A percentile compares a stretch with the other conserved stretches of the same genome.
Conservation (phyloP, 2,888 invertebrate species). For the Germaria angustata region DNA sequence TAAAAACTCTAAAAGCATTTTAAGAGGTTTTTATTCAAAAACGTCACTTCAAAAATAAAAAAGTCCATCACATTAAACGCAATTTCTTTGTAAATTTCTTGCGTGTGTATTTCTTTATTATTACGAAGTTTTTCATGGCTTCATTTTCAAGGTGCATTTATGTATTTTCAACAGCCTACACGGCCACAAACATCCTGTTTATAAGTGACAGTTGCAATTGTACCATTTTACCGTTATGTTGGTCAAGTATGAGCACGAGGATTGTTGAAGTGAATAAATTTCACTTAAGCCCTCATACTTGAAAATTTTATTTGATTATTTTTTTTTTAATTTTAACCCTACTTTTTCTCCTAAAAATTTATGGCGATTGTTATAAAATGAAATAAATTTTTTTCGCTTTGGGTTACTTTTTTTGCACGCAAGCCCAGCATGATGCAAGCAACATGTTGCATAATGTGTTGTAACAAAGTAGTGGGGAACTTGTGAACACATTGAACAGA, state of each 20-base stretch:
- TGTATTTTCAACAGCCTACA: not conserved
- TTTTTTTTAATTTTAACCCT: not conserved
- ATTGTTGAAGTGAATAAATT: conserved; percentile 15
- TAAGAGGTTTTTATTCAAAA: too few species aligned
- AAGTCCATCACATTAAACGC: not conserved
- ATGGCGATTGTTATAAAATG: not conserved
- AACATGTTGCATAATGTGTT: conserved; percentile 50
- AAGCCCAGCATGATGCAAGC: conserved; percentile 51
- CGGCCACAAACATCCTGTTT: not conserved
- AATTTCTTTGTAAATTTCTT: not conserved
- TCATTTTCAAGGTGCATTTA: not conserved
- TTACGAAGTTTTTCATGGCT: not conserved
- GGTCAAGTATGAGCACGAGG: conserved; percentile 2
- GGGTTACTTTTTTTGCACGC: conserved; percentile 17
- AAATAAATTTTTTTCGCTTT: not conserved
- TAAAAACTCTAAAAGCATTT: too few species aligned
- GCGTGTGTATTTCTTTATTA: not conserved
- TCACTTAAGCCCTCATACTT: not conserved
- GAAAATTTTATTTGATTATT: not conserved
- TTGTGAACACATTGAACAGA: not conserved
- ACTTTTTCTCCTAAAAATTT: conserved; percentile 4
- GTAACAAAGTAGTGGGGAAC: conserved; percentile 12
- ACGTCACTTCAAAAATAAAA: not conserved
- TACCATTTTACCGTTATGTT: conserved; percentile 23
- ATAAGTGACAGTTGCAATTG: conserved; percentile 22